phyloP scores from a whole-genome alignment of 2,113 vertebrate species.

The Jacana jacana region DNA sequence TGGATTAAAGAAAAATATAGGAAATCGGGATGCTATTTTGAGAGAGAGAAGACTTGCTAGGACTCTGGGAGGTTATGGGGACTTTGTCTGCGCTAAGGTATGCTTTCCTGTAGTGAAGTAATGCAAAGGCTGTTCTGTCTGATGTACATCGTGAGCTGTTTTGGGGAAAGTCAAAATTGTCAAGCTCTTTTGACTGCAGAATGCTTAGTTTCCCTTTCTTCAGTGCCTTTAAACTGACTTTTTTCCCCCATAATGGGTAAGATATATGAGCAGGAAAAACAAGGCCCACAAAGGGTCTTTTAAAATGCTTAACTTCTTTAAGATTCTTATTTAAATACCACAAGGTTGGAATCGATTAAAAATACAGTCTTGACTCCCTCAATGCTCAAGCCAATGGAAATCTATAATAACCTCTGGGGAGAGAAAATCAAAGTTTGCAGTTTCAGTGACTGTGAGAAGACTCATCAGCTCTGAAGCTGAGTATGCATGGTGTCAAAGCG shows the following conservation, averaged over 20 bases:
- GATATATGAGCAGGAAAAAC: not conserved
- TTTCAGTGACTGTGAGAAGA: not conserved
- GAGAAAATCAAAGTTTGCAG: not conserved
- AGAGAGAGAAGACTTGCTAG: not conserved
- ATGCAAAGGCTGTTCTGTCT: not conserved
- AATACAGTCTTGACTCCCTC: slow-evolving; percentile 10
- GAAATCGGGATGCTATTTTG: not conserved
- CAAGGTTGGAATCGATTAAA: not conserved
- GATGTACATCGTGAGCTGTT: not conserved
- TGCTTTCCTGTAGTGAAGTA: not conserved
- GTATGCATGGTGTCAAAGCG: not conserved
- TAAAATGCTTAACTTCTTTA: not conserved
- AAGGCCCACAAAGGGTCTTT: not conserved
- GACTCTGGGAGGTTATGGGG: not conserved
- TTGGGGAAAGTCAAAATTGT: not conserved
- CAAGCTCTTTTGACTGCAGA: not conserved
- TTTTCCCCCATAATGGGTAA: not conserved
- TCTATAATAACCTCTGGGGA: not conserved
- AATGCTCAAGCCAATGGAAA: not conserved
- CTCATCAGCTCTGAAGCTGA: not conserved
- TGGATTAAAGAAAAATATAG: not conserved
- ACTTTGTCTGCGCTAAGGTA: not conserved
- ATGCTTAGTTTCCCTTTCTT: not conserved
- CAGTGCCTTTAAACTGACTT: not conserved
- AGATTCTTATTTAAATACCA: not conserved